These are phyloP conservation scores for Agrilus mali DNA, from an alignment of 2,888 invertebrate genomes.

Conservation along the genomic window DNA sequence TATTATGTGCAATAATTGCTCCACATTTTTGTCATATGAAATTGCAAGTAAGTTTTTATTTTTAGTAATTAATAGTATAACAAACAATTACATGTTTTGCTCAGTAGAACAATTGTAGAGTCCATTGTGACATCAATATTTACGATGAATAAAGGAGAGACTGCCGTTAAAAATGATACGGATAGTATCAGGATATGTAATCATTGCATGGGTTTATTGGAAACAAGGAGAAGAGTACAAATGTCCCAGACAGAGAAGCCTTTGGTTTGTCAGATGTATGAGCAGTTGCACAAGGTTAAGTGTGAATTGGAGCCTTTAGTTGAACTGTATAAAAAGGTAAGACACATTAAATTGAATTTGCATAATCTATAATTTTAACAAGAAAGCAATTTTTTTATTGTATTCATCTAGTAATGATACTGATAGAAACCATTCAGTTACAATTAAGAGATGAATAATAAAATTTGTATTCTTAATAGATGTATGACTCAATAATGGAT, in stretches of 20 bases:
- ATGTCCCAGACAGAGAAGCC: constrained; percentile 72
- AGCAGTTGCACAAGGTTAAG: constrained; percentile 65
- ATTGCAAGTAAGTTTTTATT: constrained; percentile 56
- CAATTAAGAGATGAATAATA: constrained; percentile 1
- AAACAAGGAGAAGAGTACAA: constrained; percentile 63
- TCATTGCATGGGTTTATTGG: constrained; percentile 70
- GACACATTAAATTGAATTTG: neutral
- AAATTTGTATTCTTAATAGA: constrained; percentile 28
- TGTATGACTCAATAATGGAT: constrained; percentile 53
- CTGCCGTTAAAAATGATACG: constrained; percentile 27
- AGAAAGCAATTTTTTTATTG: no score
- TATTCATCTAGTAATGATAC: neutral
- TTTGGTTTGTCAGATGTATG: constrained; percentile 68
- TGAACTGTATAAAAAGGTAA: constrained; percentile 51
- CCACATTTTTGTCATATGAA: constrained; percentile 66
- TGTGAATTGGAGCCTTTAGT: constrained; percentile 55
- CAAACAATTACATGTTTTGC: neutral
- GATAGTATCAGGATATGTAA: constrained; percentile 59
- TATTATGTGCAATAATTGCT: constrained; percentile 86
- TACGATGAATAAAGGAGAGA: constrained; percentile 23
- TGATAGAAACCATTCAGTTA: neutral
- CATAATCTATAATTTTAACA: no score
- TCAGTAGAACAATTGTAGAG: constrained; percentile 19
- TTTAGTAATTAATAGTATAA: neutral
- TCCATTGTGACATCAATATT: constrained; percentile 29